Base-by-base conservation (phyloP, 1,140 invertebrate genomes). In the Hirudo medicinalis region DNA sequence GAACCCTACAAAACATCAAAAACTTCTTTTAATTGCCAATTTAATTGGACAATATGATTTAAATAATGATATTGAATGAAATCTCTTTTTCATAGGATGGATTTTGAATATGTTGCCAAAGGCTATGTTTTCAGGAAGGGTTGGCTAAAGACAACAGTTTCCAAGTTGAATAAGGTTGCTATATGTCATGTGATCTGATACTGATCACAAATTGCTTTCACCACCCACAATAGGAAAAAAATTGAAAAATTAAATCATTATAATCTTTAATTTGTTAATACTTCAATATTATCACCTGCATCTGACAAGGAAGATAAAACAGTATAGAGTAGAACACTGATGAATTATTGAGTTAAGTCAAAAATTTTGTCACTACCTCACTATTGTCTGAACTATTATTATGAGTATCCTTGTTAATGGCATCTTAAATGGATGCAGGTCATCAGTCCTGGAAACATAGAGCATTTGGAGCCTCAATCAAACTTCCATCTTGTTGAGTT, bases 91-190 rank as follows among this genome's bases (percentile, higher is more conserved):
- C 78, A 57, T 74, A 83, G 83, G 72, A 74, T 83, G 67, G 94
- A 97, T 78, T 95, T 92, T 85, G 94, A 97, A 83, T 97, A 91
- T 79, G 90, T 92, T 76, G 87, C 90, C 0, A 89, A 92, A 83
- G 94, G 94, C 20, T 94, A 90, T 76, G 92, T 97, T 87, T 97
- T 97, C 77, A 86, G 92, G 68, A 97, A 97, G 84, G 94, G 94
- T 0, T 85, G 93, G 78, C 94, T 97, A 91, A 97, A 97, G 81
- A 90, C 96, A 2, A 94, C 91, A 2, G 92, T 97, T 0, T 91
- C 91, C 0, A 97, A 97, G 82, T 88, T 98, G 17, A 94, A 91
- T 76, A 92, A 92, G 77, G 85, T 86, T 49, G 15, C 13, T 49
- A 49, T 17, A 49, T 8, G 43, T 49, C 15, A 49, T 49, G 11